Evolutionary conservation across 2,888 invertebrate genomes (phyloP), one percentile per base, ranked within the genome.

Genomic region (Trissonchulus sp.): DNA sequence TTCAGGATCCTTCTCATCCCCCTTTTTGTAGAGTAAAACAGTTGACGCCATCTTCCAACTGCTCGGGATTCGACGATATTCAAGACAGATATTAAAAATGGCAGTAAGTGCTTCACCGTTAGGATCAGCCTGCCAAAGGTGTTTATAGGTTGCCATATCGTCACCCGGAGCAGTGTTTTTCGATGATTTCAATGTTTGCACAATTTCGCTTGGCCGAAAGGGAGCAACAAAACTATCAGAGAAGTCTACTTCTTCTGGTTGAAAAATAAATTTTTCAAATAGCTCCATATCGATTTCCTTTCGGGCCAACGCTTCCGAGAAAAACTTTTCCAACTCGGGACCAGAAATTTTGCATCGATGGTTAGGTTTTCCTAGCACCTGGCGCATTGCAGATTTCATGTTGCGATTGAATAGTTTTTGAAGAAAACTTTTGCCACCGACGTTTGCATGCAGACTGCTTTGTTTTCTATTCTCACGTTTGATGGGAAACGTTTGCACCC

Each of bases 21-120:
- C 80, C 36, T 80, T 79, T 75, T 81, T 81, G 77, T 80, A 75
- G 35, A 81, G 63, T 1, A 80, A 76, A 2, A 80, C 74, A 0
- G 80, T 81, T 15, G 30, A 23, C 1, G 79, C 74, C 63, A 38
- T 62, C 36, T 78, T 78, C 80, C 80, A 80, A 3, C 2, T 0
- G 1, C 2, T 0, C 15, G 80, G 81, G 1, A 79, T 76, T 38
- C 28, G 8, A 77, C 77, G 72, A 79, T 36, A 23, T 15, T 36
- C 1, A 15, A 71, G 35, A n/a, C 71, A 71, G 34, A 23, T 3
- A 34, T 71, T 28, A 34, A 28, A 71, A 8, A 71, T 15, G n/a
- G 28, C 2, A 1, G 15, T 2, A 33, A 71, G 71, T n/a, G 71
- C 35, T 30, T 65, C 36, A 8, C 63, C 2, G 37, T 35, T n/a